Percentiles rank a stretch among this genome's conserved stretches.
Evolutionary conservation across 2,113 vertebrate genomes (phyloP).

Genomic region (Sitta europaea): DNA sequence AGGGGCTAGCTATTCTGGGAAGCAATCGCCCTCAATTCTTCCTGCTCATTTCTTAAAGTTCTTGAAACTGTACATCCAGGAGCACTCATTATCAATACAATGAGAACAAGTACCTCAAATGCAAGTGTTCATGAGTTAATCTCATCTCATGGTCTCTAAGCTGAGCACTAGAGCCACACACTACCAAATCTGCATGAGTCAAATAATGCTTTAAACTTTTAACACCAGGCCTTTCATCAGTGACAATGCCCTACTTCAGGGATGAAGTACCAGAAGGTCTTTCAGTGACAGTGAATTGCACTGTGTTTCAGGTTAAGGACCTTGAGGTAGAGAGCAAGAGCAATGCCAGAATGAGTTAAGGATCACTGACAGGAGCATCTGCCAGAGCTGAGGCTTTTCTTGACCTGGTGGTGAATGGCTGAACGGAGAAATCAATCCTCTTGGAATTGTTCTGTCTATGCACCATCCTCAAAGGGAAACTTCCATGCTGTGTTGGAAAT

Average conservation of each 20-base stretch:
- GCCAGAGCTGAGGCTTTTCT: not conserved
- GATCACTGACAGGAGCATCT: not conserved
- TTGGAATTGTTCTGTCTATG: not conserved
- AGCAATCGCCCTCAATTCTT: not conserved
- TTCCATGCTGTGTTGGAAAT: not conserved
- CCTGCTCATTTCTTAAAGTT: not conserved
- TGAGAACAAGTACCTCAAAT: not conserved
- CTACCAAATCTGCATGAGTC: not conserved
- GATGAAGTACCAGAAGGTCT: not conserved
- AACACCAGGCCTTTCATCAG: not conserved
- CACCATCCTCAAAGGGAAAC: not conserved
- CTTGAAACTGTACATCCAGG: not conserved
- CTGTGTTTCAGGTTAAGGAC: not conserved
- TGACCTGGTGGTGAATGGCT: not conserved
- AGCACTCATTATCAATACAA: not conserved
- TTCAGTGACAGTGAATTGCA: not conserved
- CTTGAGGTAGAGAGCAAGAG: not conserved
- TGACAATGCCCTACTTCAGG: not conserved
- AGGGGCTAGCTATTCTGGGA: not conserved
- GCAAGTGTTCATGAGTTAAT: constrained; percentile 10
- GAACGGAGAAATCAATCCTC: not conserved
- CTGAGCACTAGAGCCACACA: not conserved
- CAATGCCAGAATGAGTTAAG: not conserved
- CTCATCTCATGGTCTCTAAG: not conserved
- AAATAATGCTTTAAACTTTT: not conserved